Conservation (phyloP, 2,113 vertebrate species). For the Motacilla alba region DNA sequence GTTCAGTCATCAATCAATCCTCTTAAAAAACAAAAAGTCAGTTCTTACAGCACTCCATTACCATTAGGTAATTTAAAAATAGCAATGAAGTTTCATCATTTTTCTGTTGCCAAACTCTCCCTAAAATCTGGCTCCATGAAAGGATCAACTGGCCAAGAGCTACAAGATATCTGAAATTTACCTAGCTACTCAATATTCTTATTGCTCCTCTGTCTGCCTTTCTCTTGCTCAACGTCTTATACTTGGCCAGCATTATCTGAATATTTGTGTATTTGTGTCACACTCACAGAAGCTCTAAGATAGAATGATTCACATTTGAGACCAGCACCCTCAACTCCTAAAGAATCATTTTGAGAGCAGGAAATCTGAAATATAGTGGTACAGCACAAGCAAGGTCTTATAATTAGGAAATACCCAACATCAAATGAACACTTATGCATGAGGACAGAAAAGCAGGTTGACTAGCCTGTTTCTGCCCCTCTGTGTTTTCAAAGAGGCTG, state of each 20-base stretch:
- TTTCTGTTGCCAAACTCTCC: neutral
- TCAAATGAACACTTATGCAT: neutral
- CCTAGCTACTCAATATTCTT: neutral
- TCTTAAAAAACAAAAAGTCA: neutral
- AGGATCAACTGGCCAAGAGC: neutral
- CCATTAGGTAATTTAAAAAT: neutral
- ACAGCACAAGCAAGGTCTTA: neutral
- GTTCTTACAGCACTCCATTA: neutral
- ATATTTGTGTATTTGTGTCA: neutral
- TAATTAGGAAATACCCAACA: neutral
- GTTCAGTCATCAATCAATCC: neutral
- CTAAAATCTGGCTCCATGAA: neutral
- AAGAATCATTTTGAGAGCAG: neutral
- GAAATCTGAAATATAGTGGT: neutral
- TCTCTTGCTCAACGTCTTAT: neutral
- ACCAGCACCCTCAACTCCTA: neutral
- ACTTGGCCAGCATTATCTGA: accelerated
- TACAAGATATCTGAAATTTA: neutral
- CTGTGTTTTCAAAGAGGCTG: neutral
- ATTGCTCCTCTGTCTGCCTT: neutral
- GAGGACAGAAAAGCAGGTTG: neutral
- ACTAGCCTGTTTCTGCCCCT: neutral
- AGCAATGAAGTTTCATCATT: neutral
- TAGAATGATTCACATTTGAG: neutral
- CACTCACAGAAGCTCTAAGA: neutral